A percentile compares a stretch with the other conserved stretches of the same genome.
Evolutionary conservation across 2,113 vertebrate species (phyloP).

Genomic region (Amphilophus citrinellus): DNA sequence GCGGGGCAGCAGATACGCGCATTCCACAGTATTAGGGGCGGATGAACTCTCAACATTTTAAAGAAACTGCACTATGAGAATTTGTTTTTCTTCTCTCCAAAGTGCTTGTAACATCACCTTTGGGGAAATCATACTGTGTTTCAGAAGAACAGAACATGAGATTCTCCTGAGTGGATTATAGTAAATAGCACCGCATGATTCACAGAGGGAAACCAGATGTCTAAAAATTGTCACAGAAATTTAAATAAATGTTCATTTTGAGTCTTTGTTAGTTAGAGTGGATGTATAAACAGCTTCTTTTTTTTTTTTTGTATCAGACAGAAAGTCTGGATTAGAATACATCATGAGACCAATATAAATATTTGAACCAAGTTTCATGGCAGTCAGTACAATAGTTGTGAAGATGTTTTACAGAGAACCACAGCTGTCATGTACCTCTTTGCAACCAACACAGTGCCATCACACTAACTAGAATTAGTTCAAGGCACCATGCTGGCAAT

Average conservation of each 20-base stretch:
- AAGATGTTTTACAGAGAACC: not conserved
- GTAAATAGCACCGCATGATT: constrained; percentile 2
- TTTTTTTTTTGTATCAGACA: not conserved
- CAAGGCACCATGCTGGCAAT: not conserved
- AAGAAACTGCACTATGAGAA: constrained; percentile 7
- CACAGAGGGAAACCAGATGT: constrained; percentile 35
- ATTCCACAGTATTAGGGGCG: constrained; percentile 25
- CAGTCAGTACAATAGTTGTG: not conserved
- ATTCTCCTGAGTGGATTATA: not conserved
- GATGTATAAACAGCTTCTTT: not conserved
- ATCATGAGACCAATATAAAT: not conserved
- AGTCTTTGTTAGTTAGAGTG: not conserved
- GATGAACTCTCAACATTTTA: constrained; percentile 31
- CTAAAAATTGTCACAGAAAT: not conserved
- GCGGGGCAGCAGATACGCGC: constrained; percentile 1
- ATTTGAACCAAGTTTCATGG: constrained; percentile 5
- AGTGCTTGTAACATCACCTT: not conserved
- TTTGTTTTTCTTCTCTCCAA: constrained; percentile 13
- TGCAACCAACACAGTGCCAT: not conserved
- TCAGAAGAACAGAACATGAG: not conserved
- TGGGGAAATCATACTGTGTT: not conserved
- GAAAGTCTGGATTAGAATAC: not conserved
- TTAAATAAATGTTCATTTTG: constrained; percentile 28
- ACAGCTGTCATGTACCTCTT: not conserved
- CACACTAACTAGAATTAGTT: not conserved